Evolutionary conservation across 2,797 vertebrate genomes (phyloP).

Genomic region (Salarias fasciatus): DNA sequence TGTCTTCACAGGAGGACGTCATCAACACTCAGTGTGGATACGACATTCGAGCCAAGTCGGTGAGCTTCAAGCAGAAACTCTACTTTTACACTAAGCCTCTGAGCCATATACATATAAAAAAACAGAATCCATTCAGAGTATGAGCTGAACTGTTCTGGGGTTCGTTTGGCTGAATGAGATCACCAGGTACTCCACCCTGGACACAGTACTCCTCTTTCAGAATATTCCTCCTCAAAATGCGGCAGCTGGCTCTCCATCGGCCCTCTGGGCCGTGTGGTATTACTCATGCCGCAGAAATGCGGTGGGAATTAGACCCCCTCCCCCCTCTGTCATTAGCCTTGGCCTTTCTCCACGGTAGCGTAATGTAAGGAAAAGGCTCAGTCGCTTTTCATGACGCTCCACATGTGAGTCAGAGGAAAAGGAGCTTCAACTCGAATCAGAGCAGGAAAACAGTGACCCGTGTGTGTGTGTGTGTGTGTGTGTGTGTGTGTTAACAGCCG

Average conservation of each 20-base stretch:
- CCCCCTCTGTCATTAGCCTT: conserved; percentile 58
- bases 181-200: conserved; percentile 63
- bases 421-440: conserved; percentile 17
- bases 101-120: conserved; percentile 5
- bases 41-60: conserved; percentile 93
- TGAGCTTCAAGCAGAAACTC: conserved; percentile 78
- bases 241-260: conserved; percentile 68
- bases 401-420: conserved; percentile 36
- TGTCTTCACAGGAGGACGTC: conserved; percentile 91
- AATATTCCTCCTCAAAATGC: conserved; percentile 39
- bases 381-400: conserved; percentile 56
- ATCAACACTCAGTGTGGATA: conserved; percentile 99
- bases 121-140: background rate
- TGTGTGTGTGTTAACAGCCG: conserved; percentile 13
- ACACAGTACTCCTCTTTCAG: conserved; percentile 60
- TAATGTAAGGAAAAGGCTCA: conserved; percentile 62
- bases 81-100: too few relatives aligned
- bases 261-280: conserved; percentile 59
- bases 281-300: conserved; percentile 79
- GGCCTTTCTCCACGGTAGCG: conserved; percentile 43
- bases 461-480: conserved; percentile 6
- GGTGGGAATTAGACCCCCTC: conserved; percentile 46
- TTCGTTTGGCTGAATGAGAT: conserved; percentile 55
- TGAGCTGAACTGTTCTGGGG: conserved; percentile 18
- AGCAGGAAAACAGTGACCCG: conserved; percentile 20